Base-by-base conservation (phyloP, 2,113 vertebrate genomes). In the Apteryx mantelli region DNA sequence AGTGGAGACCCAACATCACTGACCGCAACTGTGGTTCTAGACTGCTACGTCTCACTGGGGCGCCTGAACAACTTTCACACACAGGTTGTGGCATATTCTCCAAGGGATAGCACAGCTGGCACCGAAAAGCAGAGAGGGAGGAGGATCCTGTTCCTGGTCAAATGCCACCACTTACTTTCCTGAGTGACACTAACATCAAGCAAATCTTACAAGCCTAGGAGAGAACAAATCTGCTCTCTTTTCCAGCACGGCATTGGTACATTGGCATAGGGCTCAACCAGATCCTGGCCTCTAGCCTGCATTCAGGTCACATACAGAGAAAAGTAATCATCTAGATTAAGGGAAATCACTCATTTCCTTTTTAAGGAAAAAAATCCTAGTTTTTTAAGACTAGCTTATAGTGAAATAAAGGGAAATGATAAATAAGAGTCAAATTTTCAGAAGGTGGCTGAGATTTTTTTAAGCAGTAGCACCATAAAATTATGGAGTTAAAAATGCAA, bases 1-100 rank as follows among this genome's bases (percentile, higher is more conserved):
- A 19, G 8, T 18, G 26, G 9, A 38, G 71, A 17, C 2, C 6
- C 42, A 25, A 30, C 36, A 28, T 7, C 48, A 15, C 4, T 13
- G 58, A 58, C 40, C 25, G 3, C 1, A 1, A 3, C 25, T 1
- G 1, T 7, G 3, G 0, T 24, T 55, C 44, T 0, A 0, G 15
- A 32, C 34, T 7, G n/a, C 8, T 21, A 1, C 18, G 34, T 30
- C n/a, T 44, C 26, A 30, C 48, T n/a, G 44, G 53, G 28, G 32
- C 32, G 11, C 48, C 50, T 74, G 13, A 26, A 18, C 0, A 0
- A 11, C 34, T 38, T 34, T 11, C 48, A 36, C 17, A 11, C 0
- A 6, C 30, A 55, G 56, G 46, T 34, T 24, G 68, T 1, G 40
- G 30, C 46, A 36, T 2, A 1, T 22, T n/a, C 68, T 84, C 42